Base-by-base conservation (phyloP, 1,140 invertebrate species). In the Pogonomyrmex barbatus region DNA sequence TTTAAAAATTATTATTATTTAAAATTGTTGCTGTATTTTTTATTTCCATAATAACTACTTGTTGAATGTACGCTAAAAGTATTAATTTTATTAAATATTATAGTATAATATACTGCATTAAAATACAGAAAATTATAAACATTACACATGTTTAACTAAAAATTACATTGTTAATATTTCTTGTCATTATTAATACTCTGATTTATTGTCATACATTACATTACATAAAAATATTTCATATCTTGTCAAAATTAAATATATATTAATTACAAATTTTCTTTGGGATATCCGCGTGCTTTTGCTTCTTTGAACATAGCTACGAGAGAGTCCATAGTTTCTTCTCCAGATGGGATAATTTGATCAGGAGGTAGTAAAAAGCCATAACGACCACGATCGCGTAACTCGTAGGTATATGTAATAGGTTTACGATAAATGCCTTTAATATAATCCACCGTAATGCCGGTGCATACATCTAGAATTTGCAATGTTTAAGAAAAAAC, bases 341-440 rank as follows among this genome's bases (percentile, higher is more conserved):
- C 89, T 42, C 96, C 97, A 30, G 97, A 97, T 0, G 97, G 96
- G 50, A 96, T 93, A 58, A 98, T 98, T 92, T 97, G 95, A 17
- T 94, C 91, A 2, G 97, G 96, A 0, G 98, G 97, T 39, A 98
- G 93, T 1, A 98, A 60, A 91, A 98, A 98, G 0, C 97, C 98
- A 87, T 97, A 96, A 75, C 94, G 86, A 52, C 98, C 98, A 4
- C 93, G 96, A 92, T 98, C 98, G 2, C 97, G 94, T 5, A 97
- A 93, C 92, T 97, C 97, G 78, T 97, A 96, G n/a, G 97, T 96
- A 90, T 96, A 98, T 0, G 96, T 95, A 54, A 98, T 96, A 83
- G 97, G 97, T 14, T 96, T 96, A 75, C 96, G 95, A n/a, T 96
- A 95, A 5, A 89, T 94, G 14, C 95, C 96, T 92, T 97, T 97